Base-by-base conservation (phyloP, 2,113 vertebrate species). In the Carettochelys insculpta region DNA sequence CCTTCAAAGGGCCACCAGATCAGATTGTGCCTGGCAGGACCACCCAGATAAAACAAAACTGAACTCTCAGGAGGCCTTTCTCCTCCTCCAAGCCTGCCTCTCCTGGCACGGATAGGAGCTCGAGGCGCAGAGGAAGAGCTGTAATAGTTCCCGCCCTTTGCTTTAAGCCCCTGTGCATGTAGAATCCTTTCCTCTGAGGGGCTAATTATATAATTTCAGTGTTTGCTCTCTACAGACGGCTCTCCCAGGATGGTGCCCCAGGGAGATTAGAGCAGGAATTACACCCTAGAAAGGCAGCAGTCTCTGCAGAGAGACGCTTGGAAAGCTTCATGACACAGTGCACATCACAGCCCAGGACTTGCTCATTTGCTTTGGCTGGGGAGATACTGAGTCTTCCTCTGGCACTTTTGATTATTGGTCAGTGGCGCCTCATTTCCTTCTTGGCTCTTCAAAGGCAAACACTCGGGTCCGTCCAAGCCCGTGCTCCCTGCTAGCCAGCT, bases 141-240 rank as follows among this genome's bases (percentile, higher is more conserved):
- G 75, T 58, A 86, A 92, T 92, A 94, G 94, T 91, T 92, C 94
- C 83, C 29, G 45, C 84, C 93, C 95, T 90, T 86, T 89, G 90
- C 87, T 95, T 95, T 56, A 90, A 95, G 83, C 80, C 95, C 91
- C 92, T 68, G 51, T 71, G 92, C 94, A 94, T 96, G 93, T 38
- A 68, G 93, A 95, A 92, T 77, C 80, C 87, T 94, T 90, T 93
- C 25, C 95, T 95, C 94, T 51, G 82, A 92, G 94, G 96, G 93
- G 92, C 96, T 95, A 94, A 96, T 95, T 93, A 95, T 90, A 83
- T 95, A 93, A 97, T 95, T 94, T 90, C 96, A 89, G 85, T 92
- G 95, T 96, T 96, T 95, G 94, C 95, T 96, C 95, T 87, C 87
- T 88, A 88, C 95, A 96, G 95, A 94, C 82, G 9, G 91, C 92